Evolutionary conservation across 1,140 invertebrate genomes (phyloP), one percentile per base, ranked within the genome.

Genomic region (Popillia japonica): DNA sequence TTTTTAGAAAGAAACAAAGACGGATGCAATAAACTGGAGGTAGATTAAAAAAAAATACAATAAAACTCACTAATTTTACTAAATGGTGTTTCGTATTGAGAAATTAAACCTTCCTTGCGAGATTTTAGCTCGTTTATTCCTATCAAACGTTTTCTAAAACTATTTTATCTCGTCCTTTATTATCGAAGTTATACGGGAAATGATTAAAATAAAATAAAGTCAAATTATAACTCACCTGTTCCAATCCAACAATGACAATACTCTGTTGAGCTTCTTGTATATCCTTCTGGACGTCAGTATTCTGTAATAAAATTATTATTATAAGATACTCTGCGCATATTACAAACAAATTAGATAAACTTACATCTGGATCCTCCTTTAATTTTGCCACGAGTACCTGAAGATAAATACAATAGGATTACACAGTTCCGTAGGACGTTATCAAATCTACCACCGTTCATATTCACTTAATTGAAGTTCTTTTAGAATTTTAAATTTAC

Each of bases 341-440:
- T 64, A n/a, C 27, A 40, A 77, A 77, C 9, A 42, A 20, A 77
- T 77, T 64, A 72, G 20, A 75, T 73, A 68, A 79, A 89, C 90
- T 89, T 88, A 92, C 91, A 80, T 88, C 89, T 83, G 90, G 89
- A 79, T 91, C 89, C 81, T 90, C 88, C 81, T 90, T 89, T 77
- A 90, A 83, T 80, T 89, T 90, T 78, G 87, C 86, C 64, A 91
- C 87, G 86, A 88, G 90, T 81, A 88, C 87, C 91, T 92, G 85
- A 20, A 89, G 40, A 80, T 82, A 80, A 81, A 79, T 78, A 78
- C 10, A 79, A 55, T 27, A 14, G 20, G 27, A 34, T 74, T 74
- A 74, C 17, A 55, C 48, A 55, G 14, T 55, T 55, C 9, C 0
- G 42, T 74, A 7, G 3, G 6, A 11, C 22, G 7, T 55, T 2